Base-by-base conservation (phyloP, 1,140 invertebrate species). In the Eumeta japonica region DNA sequence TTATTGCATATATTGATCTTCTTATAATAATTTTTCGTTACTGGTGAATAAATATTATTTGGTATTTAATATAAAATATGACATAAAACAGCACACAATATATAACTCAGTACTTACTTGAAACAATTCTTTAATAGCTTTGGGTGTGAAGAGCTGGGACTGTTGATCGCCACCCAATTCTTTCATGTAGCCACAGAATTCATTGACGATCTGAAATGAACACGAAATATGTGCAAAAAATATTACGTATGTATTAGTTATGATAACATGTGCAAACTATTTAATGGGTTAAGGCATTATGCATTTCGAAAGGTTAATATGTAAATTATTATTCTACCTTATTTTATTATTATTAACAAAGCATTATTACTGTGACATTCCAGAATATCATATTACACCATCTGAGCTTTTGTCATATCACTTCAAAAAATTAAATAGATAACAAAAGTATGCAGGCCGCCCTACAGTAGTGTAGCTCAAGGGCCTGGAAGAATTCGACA, bases 111-210 rank as follows among this genome's bases (percentile, higher is more conserved):
- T 7, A 44, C 41, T 39, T 62, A 73, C 70, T 54, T 74, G 67
- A 43, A 76, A 76, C 1, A 76, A 47, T 60, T 76, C 64, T 45
- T 75, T 76, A n/a, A 76, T 66, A 35, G 64, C 62, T 52, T 71
- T 62, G 15, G 67, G 61, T 14, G 62, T 70, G 38, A 77, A 77
- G 10, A 77, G 37, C 34, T 73, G 63, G 1, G 75, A 77, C 31
- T 70, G 63, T 44, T 75, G 67, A 44, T 77, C 65, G 3, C 75
- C 75, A n/a, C 75, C 75, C 11, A 77, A 48, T 33, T 67, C 56
- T 37, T 64, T 62, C 68, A 77, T 76, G 19, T 76, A 77, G 16
- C 67, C 60, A 41, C 66, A 74, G 45, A 77, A 77, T 13, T 77
- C 63, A 27, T 63, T 46, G 35, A 62, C 62, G 39, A 77, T 77